These are phyloP conservation scores for Augochlora pura DNA, from an alignment of 1,140 invertebrate species.

Conservation along the genomic window DNA sequence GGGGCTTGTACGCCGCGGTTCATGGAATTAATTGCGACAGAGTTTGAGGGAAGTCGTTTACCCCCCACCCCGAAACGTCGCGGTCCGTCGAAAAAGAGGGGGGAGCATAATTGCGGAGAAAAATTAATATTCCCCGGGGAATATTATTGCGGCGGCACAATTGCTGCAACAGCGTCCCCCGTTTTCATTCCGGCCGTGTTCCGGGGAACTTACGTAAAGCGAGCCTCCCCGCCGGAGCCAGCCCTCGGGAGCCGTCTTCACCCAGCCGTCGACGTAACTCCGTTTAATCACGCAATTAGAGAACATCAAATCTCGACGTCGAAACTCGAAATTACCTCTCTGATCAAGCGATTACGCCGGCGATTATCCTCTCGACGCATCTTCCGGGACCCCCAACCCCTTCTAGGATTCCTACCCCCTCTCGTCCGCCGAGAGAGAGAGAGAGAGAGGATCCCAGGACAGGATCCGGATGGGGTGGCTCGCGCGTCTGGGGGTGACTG, in stretches of 20 bases:
- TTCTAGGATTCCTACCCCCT: neutral
- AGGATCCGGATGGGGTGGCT: neutral
- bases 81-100: no score
- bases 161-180: no score
- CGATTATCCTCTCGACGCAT: conserved; percentile 13
- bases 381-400: neutral
- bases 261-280: neutral
- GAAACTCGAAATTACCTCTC: neutral
- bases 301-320: neutral
- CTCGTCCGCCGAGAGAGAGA: no score
- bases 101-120: no score
- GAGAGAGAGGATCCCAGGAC: neutral
- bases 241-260: neutral
- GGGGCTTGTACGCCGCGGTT: no score
- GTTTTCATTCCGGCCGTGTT: no score
- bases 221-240: neutral
- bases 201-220: neutral
- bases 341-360: conserved; percentile 12
- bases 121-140: no score
- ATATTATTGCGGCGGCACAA: no score
- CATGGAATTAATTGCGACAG: no score
- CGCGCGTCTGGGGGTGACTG: conserved; percentile 4
- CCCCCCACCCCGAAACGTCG: no score
- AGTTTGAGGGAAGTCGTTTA: no score
- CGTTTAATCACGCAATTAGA: conserved; percentile 5